Percentiles rank a stretch among this genome's conserved stretches.
phyloP scores from a whole-genome alignment of 2,888 invertebrate genomes.

The Scelioninae gen. 2 region DNA sequence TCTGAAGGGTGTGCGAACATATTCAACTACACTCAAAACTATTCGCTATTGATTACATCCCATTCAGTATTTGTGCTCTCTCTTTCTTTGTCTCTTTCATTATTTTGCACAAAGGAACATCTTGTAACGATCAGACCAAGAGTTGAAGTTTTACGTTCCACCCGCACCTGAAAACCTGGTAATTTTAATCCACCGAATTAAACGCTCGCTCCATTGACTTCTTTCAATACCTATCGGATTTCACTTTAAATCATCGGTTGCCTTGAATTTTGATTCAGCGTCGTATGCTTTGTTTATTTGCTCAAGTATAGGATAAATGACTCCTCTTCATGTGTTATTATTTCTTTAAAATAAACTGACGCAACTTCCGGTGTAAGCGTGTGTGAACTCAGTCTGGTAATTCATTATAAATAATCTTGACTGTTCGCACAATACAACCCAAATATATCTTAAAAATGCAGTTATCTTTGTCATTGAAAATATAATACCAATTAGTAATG shows the following conservation, averaged over 20 bases:
- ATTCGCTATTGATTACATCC: constrained; percentile 60
- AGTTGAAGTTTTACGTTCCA: background rate
- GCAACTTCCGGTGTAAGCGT: constrained; percentile 34
- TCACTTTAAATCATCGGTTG: constrained; percentile 13
- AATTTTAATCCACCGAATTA: constrained; percentile 12
- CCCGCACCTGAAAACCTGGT: background rate
- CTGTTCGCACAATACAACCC: constrained; percentile 1
- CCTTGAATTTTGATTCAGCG: constrained; percentile 20
- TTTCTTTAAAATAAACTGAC: constrained; percentile 35
- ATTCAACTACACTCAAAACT: constrained; percentile 52
- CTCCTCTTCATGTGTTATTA: constrained; percentile 28
- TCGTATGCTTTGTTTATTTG: constrained; percentile 8
- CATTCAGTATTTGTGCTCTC: constrained; percentile 30
- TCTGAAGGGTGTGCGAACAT: constrained; percentile 58
- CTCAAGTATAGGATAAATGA: constrained; percentile 16
- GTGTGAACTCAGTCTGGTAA: constrained; percentile 13
- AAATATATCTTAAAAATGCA: constrained; percentile 17
- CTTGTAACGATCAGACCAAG: constrained; percentile 1
- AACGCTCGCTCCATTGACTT: background rate
- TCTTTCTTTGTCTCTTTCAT: constrained; percentile 13
- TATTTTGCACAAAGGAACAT: constrained; percentile 15
- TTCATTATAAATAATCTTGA: constrained; percentile 40
- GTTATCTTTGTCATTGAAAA: constrained; percentile 9
- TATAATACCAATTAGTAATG: background rate
- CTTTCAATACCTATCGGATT: constrained; percentile 14